Evolutionary conservation across 2,797 vertebrate species (phyloP), one percentile per base, ranked within the genome.

Genomic region (Hippopotamyrus pictus): DNA sequence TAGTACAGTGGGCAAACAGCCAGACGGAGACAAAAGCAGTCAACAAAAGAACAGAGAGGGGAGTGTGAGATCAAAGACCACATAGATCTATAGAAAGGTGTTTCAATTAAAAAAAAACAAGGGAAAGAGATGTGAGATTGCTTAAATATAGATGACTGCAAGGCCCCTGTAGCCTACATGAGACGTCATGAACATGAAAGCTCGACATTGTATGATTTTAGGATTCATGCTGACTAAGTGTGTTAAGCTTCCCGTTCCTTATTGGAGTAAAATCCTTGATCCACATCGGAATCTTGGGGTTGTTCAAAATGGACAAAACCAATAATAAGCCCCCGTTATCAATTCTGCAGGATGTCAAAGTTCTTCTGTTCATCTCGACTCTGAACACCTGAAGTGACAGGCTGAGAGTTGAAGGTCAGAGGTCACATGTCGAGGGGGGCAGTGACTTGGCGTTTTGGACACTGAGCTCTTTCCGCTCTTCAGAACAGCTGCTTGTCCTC

Each of bases 1-100:
- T 50, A 85, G 22, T 51, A 51, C 83, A 85, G 83, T 51, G 83
- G 48, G 83, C 83, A 85, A 85, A 85, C 83, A 85, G 83, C 22
- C 83, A 51, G 83, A 51, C 22, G 12, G 44, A 79, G 33, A 85
- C 48, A 25, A 85, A 85, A 85, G 44, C 44, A 85, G 83, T 51
- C 46, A 29, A 85, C 83, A 85, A 85, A 25, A 5, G 83, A 51
- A 51, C 46, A 22, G 46, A 37, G 82, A 25, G 19, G 46, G 5
- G 12, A 25, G n/a, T 12, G 48, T 14, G 22, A 85, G 44, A 46
- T 82, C 41, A 82, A 82, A 82, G 76, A 46, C 76, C 76, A n/a
- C 41, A 82, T 4, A 82, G 76, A 82, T 82, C 41, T 7, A 46
- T 22, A 51, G 46, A 46, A 85, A 85, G 83, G 44, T 51, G 48